Evolutionary conservation across 2,113 vertebrate genomes (phyloP).

Genomic region (Thalassoma bifasciatum): DNA sequence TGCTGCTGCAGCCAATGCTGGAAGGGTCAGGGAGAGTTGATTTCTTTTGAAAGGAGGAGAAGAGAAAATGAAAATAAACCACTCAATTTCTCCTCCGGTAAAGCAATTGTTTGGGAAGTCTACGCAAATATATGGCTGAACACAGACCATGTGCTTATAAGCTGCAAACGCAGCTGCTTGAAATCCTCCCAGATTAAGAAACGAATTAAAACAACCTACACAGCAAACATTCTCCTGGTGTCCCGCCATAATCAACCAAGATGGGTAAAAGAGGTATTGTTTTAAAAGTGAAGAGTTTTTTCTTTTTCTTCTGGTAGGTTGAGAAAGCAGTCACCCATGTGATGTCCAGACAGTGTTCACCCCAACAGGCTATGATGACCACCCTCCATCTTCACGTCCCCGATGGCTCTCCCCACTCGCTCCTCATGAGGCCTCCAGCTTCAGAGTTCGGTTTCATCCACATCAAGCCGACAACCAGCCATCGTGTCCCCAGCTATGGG

Average conservation of each 20-base stretch:
- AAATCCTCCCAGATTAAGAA: conserved; percentile 8
- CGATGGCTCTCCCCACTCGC: conserved; percentile 10
- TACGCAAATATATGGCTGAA: conserved; percentile 28
- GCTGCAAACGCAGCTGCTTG: not conserved
- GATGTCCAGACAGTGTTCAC: conserved; percentile 30
- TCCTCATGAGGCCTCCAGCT: conserved; percentile 22
- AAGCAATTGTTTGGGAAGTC: conserved; percentile 22
- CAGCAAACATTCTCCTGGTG: not conserved
- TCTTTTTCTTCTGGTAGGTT: not conserved
- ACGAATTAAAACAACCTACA: not conserved
- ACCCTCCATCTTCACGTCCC: conserved; percentile 17
- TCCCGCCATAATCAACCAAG: not conserved
- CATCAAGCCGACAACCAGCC: conserved; percentile 32
- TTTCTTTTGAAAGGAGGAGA: conserved; percentile 53
- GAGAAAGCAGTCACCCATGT: conserved; percentile 20
- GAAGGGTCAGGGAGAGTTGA: conserved; percentile 44
- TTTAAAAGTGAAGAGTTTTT: no score
- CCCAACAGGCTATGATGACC: conserved; percentile 24
- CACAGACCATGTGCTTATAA: conserved; percentile 16
- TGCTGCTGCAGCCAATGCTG: conserved; percentile 25
- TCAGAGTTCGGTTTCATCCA: conserved; percentile 27
- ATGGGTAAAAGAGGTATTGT: not conserved
- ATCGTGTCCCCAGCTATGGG: conserved; percentile 39
- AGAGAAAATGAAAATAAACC: conserved; percentile 45
- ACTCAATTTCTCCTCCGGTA: conserved; percentile 17